Base-by-base conservation (phyloP, 2,888 invertebrate genomes). In the Xanthorhoe spadicearia region DNA sequence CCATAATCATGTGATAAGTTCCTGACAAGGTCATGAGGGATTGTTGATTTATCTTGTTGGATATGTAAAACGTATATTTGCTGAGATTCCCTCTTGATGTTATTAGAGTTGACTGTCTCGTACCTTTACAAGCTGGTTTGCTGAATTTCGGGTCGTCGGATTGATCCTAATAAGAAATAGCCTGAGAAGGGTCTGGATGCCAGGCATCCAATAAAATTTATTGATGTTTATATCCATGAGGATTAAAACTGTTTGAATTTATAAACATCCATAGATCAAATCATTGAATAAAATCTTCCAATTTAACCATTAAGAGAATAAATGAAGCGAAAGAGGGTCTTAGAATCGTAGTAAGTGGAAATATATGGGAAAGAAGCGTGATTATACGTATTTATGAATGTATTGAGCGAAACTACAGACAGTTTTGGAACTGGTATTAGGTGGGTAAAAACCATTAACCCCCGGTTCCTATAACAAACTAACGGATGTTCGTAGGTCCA, bases 161-260 rank as follows among this genome's bases (percentile, higher is more conserved):
- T 63, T 64, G 58, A 66, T 68, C 55, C 48, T 59, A 61, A 67
- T 59, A 65, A 59, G 51, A 68, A 60, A 55, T 59, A 61, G 50
- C 28, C 70, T 57, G 66, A 71, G 58, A 68, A 69, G 49, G 66
- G 68, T 73, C 69, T 73, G 69, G 65, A 71, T 64, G 58, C 63
- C 56, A 62, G 61, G 62, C 62, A 71, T 64, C 71, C 64, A 51
- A 72, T 75, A 75, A 75, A 66, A 57, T 46, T 28, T 50, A 49
- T 58, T 49, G 49, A 61, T 49, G 66, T 61, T 48, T 18, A 32
- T 57, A 52, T 63, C 46, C 15, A 32, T 48, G 15, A 49, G 48
- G 46, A 61, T 61, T 54, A 54, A 4, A 17, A 48, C 17, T 6
- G 17, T 48, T 48, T 17, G 48, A 48, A 48, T 48, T 23, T 23